phyloP scores from a whole-genome alignment of 2,113 vertebrate species.

The Periophthalmus modestus region DNA sequence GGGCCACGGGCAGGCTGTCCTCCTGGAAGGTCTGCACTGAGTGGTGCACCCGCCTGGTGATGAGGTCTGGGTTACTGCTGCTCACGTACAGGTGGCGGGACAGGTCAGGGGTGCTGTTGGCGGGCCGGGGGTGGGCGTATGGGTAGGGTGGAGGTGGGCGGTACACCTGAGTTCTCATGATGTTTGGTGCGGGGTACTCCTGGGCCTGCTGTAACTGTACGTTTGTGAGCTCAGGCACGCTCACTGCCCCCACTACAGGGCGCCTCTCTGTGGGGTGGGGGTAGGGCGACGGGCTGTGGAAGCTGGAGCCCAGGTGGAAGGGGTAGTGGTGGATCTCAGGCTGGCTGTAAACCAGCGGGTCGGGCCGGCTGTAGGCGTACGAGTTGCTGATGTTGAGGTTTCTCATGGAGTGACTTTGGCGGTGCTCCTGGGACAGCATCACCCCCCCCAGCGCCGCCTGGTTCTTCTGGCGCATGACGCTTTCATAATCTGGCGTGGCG shows the following conservation, averaged over 20 bases:
- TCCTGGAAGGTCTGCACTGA: conserved; percentile 98
- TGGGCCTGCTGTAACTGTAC: conserved; percentile 94
- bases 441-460: conserved; percentile 74
- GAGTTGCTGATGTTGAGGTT: conserved; percentile 94
- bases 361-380: conserved; percentile 91
- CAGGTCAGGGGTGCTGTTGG: conserved; percentile 96
- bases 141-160: conserved; percentile 92
- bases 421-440: conserved; percentile 79
- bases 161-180: conserved; percentile 94
- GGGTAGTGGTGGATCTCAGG: conserved; percentile 91
- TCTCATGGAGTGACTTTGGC: conserved; percentile 93
- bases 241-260: conserved; percentile 91
- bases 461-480: conserved; percentile 93
- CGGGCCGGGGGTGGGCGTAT: conserved; percentile 84
- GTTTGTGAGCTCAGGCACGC: conserved; percentile 94
- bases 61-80: conserved; percentile 95
- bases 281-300: conserved; percentile 89
- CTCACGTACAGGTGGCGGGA: conserved; percentile 91
- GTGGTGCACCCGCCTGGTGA: conserved; percentile 93
- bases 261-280: conserved; percentile 86
- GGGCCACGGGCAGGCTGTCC: conserved; percentile 94
- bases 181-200: conserved; percentile 92
- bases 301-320: conserved; percentile 90
- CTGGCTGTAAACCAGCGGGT: conserved; percentile 95
- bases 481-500: conserved; percentile 95